Conservation (phyloP, 1,140 invertebrate genomes). For the Lepidostoma basale region DNA sequence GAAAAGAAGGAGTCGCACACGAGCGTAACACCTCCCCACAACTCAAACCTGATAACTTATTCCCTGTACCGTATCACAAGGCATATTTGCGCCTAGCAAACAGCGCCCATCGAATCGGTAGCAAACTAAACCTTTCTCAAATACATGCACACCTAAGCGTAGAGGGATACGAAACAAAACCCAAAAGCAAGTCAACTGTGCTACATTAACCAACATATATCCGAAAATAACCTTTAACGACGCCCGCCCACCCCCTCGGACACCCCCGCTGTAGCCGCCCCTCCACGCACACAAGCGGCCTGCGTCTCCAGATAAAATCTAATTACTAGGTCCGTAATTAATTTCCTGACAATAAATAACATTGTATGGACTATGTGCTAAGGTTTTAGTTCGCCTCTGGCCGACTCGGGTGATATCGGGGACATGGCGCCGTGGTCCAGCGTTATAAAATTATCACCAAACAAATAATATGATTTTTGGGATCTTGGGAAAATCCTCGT, state of each 20-base stretch:
- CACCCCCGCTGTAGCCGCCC: neutral
- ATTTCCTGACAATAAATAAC: slow-evolving; percentile 45
- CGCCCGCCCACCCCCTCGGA: slow-evolving; percentile 12
- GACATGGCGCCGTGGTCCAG: slow-evolving; percentile 5
- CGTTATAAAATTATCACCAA: too few species aligned
- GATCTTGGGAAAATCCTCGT: too few species aligned
- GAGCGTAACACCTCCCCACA: too few species aligned
- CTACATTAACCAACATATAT: slow-evolving; percentile 39
- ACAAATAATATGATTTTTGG: too few species aligned
- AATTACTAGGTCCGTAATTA: slow-evolving; percentile 46
- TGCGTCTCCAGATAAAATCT: slow-evolving; percentile 46
- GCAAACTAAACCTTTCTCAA: slow-evolving; percentile 31
- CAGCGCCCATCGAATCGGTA: slow-evolving; percentile 22
- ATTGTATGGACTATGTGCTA: slow-evolving; percentile 34
- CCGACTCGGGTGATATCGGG: slow-evolving; percentile 18
- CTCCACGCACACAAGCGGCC: slow-evolving; percentile 42
- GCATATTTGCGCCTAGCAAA: slow-evolving; percentile 37
- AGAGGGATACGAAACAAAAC: slow-evolving; percentile 34
- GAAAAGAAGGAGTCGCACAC: too few species aligned
- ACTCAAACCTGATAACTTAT: slow-evolving; percentile 16
- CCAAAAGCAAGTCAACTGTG: slow-evolving; percentile 39
- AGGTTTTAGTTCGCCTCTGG: slow-evolving; percentile 35
- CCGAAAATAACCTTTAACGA: slow-evolving; percentile 45
- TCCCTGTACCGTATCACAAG: slow-evolving; percentile 19
- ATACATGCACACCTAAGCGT: neutral